Conservation (phyloP, 2,797 vertebrate species). For the Pitangus sulphuratus region DNA sequence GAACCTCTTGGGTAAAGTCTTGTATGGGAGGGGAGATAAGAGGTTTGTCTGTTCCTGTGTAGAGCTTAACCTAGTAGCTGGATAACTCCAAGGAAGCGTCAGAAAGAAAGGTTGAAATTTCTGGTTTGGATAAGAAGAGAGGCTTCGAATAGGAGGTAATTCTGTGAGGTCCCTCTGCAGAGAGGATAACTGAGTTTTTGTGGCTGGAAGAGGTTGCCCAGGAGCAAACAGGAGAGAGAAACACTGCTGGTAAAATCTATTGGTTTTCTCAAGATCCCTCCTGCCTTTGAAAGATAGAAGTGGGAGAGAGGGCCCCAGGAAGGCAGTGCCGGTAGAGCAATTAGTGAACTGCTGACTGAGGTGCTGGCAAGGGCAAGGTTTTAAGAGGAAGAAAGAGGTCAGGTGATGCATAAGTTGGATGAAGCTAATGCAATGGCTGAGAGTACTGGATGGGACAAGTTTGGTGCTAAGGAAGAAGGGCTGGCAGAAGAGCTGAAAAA, state of each 20-base stretch:
- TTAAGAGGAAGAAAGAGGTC: not conserved
- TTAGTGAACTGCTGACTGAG: not conserved
- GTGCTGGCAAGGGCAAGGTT: not conserved
- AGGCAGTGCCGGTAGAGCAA: fast-evolving
- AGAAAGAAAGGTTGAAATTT: not conserved
- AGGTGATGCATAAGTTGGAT: not conserved
- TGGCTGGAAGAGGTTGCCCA: not conserved
- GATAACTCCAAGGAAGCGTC: not conserved
- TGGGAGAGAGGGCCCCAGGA: not conserved
- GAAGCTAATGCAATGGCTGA: not conserved
- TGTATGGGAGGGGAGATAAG: not conserved
- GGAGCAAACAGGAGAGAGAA: not conserved
- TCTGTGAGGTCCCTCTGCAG: not conserved
- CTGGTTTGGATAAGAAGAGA: not conserved
- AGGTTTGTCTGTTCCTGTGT: not conserved
- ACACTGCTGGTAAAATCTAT: fast-evolving
- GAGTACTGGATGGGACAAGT: not conserved
- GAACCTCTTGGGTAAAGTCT: not conserved
- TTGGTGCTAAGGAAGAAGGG: not conserved
- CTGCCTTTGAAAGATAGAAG: not conserved
- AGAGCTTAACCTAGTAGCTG: not conserved
- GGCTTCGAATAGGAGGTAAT: not conserved
- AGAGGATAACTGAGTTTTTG: not conserved
- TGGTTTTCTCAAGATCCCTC: not conserved
- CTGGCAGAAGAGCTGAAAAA: not conserved